Evolutionary conservation across 2,113 vertebrate genomes (phyloP).

Genomic region (Toxotes jaculatrix): DNA sequence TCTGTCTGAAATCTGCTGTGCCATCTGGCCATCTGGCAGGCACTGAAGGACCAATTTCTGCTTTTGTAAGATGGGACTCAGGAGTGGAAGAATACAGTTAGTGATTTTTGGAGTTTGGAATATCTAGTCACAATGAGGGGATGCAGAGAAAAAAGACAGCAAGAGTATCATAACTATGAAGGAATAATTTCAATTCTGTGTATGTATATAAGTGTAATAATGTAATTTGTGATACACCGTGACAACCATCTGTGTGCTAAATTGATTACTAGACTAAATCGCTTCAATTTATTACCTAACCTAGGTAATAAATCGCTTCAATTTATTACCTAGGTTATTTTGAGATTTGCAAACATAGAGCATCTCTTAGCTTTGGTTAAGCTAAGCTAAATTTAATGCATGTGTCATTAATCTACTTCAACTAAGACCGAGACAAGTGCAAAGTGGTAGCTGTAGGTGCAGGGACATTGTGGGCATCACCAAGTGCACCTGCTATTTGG

Average conservation of each 20-base stretch:
- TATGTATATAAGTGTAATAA: not conserved
- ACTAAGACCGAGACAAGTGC: not conserved
- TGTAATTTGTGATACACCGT: not conserved
- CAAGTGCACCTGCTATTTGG: not conserved
- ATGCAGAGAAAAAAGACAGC: not conserved
- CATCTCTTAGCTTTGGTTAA: no score
- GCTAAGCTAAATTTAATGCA: no score
- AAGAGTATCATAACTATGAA: not conserved
- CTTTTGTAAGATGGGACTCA: constrained; percentile 22
- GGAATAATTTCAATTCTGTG: not conserved
- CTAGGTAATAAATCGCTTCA: no score
- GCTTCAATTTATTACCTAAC: no score
- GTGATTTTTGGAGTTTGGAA: constrained; percentile 23
- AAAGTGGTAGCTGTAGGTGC: not conserved
- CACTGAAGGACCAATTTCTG: constrained; percentile 38
- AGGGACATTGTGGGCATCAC: not conserved
- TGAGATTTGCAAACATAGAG: no score
- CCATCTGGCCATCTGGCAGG: constrained; percentile 61
- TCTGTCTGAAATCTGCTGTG: constrained; percentile 49
- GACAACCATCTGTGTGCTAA: not conserved
- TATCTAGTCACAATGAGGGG: constrained; percentile 12
- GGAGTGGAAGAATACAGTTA: constrained; percentile 21
- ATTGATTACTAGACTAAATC: no score
- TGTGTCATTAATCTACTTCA: no score
- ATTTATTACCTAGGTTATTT: no score